Conservation (phyloP, 2,113 vertebrate species). For the Nicator chloris region DNA sequence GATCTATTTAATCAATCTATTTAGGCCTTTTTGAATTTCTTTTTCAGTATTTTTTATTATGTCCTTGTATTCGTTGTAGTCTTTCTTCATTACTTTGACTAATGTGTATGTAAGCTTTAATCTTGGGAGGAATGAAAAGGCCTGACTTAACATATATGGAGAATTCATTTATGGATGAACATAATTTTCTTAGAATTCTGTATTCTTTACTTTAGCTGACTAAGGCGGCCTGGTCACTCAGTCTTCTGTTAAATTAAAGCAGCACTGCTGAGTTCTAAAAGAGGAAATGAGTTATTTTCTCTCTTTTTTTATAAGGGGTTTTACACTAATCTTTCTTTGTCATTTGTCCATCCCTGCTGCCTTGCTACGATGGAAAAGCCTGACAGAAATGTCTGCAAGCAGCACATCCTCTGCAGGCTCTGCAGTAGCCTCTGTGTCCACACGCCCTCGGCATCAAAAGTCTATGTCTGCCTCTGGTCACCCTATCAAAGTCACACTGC, state of each 20-base stretch:
- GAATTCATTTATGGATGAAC: not conserved
- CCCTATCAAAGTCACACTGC: conserved; percentile 91
- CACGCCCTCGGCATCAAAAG: conserved; percentile 95
- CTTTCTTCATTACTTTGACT: not conserved
- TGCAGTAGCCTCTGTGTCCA: conserved; percentile 69
- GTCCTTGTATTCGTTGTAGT: not conserved
- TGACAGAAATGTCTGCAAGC: conserved; percentile 90
- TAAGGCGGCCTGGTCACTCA: not conserved
- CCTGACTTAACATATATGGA: not conserved
- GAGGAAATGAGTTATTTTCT: not conserved
- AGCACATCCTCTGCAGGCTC: conserved; percentile 79
- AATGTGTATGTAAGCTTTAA: not conserved
- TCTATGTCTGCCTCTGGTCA: conserved; percentile 98
- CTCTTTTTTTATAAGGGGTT: not conserved
- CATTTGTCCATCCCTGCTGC: not conserved
- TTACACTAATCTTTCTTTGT: not conserved
- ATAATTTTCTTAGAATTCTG: not conserved
- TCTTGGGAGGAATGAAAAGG: not conserved
- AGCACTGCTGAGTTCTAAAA: not conserved
- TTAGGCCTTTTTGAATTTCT: not conserved
- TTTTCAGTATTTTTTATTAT: not conserved
- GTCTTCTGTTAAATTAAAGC: not conserved
- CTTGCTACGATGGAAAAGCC: conserved; percentile 61
- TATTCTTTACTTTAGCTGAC: not conserved
- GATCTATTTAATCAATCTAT: not conserved